phyloP scores from a whole-genome alignment of 2,888 invertebrate species.

The Eristalinus aeneus region DNA sequence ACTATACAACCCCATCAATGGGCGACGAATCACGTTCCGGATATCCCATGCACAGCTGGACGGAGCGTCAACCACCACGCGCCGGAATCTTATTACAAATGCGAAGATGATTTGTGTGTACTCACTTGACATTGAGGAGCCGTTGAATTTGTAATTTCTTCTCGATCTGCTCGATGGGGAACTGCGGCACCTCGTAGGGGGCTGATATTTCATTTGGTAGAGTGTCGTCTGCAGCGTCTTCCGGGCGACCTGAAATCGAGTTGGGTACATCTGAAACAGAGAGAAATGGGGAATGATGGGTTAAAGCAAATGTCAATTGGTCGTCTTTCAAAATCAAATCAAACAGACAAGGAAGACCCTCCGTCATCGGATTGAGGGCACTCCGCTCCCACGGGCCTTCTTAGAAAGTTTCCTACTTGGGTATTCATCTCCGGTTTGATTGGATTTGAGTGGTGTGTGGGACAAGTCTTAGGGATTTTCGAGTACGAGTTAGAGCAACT shows the following conservation, averaged over 20 bases:
- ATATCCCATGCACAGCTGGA: slow-evolving; percentile 12
- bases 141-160: slow-evolving; percentile 94
- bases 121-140: slow-evolving; percentile 93
- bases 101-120: slow-evolving; percentile 72
- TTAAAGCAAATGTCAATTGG: neutral
- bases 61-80: neutral
- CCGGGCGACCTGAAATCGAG: slow-evolving; percentile 36
- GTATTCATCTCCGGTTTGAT: neutral
- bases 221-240: slow-evolving; percentile 71
- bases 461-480: neutral
- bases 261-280: slow-evolving; percentile 24
- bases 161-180: slow-evolving; percentile 98
- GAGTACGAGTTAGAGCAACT: neutral
- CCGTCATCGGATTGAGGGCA: neutral
- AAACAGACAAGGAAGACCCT: neutral
- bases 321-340: neutral
- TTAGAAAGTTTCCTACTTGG: neutral
- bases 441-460: neutral
- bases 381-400: neutral
- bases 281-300: neutral
- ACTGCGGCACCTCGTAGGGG: slow-evolving; percentile 98
- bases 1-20: neutral
- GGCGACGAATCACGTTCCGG: slow-evolving; percentile 31
- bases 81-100: neutral
- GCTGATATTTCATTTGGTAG: slow-evolving; percentile 93